Percentiles rank a stretch among this genome's conserved stretches.
phyloP scores from a whole-genome alignment of 2,113 vertebrate species.

The Bostrychus sinensis region DNA sequence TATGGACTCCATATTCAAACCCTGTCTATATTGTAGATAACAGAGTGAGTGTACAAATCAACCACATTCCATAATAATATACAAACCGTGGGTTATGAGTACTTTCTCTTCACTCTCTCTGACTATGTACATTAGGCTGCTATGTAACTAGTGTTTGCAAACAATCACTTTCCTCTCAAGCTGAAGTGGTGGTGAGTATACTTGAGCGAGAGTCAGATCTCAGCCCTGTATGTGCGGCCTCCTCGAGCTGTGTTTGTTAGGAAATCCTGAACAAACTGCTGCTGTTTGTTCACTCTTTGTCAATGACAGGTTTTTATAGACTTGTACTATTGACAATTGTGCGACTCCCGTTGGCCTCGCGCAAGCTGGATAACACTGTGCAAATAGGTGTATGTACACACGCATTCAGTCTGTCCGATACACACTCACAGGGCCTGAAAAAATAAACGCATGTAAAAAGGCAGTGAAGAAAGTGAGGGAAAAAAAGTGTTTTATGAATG shows the following conservation, averaged over 20 bases:
- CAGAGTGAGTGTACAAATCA: no score
- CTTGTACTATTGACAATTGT: slow-evolving; percentile 82
- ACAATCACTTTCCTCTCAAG: not conserved
- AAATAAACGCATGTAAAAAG: slow-evolving; percentile 17
- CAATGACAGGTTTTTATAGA: slow-evolving; percentile 81
- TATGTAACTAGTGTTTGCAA: not conserved
- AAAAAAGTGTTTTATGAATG: not conserved
- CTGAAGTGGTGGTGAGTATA: not conserved
- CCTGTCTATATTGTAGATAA: no score
- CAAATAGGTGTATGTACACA: slow-evolving; percentile 83
- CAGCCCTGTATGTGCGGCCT: slow-evolving; percentile 36
- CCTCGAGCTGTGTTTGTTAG: slow-evolving; percentile 81
- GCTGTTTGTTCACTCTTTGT: slow-evolving; percentile 85
- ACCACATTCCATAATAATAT: no score
- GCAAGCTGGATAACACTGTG: slow-evolving; percentile 83
- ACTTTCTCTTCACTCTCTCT: not conserved
- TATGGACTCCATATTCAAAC: no score
- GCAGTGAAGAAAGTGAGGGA: not conserved
- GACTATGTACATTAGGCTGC: not conserved
- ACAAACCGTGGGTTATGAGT: not conserved
- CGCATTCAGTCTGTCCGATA: slow-evolving; percentile 60
- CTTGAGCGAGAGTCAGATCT: slow-evolving; percentile 14
- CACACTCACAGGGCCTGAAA: slow-evolving; percentile 44
- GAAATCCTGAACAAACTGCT: slow-evolving; percentile 83
- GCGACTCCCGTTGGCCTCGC: slow-evolving; percentile 77